A percentile compares a stretch with the other conserved stretches of the same genome.
Conservation (phyloP, 2,888 invertebrate species). For the Iselma pallidipennis region DNA sequence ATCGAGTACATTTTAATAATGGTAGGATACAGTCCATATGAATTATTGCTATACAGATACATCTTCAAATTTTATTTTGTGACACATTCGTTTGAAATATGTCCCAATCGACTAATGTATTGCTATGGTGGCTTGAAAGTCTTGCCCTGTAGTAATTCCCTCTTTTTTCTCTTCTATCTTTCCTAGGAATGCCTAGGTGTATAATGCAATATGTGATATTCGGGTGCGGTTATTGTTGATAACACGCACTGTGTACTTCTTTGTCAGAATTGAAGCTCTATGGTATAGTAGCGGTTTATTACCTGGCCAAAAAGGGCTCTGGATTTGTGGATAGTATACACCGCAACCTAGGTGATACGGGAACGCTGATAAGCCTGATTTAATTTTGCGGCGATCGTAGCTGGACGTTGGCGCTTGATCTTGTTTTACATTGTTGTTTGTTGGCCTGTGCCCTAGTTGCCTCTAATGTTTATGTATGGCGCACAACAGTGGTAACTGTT, state of each 20-base stretch:
- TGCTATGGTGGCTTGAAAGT: not conserved
- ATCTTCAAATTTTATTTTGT: constrained; percentile 37
- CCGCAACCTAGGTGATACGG: constrained; percentile 38
- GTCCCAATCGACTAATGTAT: constrained; percentile 35
- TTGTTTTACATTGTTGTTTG: constrained; percentile 49
- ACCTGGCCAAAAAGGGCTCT: constrained; percentile 42
- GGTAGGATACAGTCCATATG: constrained; percentile 6
- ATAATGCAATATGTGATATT: constrained; percentile 13
- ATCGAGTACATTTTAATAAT: constrained; percentile 25
- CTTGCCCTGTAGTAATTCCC: not conserved
- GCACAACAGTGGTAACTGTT: constrained; percentile 33
- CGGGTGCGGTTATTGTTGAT: constrained; percentile 27
- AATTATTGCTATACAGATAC: constrained; percentile 32
- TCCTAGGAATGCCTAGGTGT: not conserved
- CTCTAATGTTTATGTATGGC: constrained; percentile 31
- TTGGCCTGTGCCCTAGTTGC: constrained; percentile 21
- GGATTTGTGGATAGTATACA: constrained; percentile 40
- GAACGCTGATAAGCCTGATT: constrained; percentile 51
- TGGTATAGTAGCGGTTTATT: constrained; percentile 40
- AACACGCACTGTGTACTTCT: constrained; percentile 11
- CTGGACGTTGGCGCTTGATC: constrained; percentile 48
- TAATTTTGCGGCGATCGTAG: constrained; percentile 51
- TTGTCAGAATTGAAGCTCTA: not conserved
- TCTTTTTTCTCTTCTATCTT: not conserved
- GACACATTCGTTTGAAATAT: constrained; percentile 37